Evolutionary conservation across 2,888 invertebrate species (phyloP), one percentile per base, ranked within the genome.

Genomic region (Tachystola acroxantha): DNA sequence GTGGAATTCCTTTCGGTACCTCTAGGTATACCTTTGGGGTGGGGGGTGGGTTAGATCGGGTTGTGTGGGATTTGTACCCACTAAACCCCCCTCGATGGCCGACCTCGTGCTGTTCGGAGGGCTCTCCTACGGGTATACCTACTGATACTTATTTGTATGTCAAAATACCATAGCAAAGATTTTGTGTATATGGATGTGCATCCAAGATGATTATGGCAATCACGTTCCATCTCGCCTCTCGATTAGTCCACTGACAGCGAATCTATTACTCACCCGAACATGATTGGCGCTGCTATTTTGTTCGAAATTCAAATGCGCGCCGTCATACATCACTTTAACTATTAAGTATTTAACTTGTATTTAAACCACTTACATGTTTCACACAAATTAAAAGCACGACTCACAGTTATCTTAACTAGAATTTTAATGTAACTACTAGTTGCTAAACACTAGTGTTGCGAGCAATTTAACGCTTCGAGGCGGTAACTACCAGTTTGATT

Each of bases 341-440:
- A 43, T 25, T 25, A 26, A 14, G 33, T 51, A 53, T 53, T 50
- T 51, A 53, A 57, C 39, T 31, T 26, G 45, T 46, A 49, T 58
- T 56, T 53, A 47, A 48, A 56, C 50, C 53, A 57, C 61, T 62
- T 63, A 64, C 57, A 60, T 58, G 62, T 53, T 57, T 45, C 50
- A 54, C 53, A 64, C 67, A 76, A 73, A 76, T 80, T 80, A 78
- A 70, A 78, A 65, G 66, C 69, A 70, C 66, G 65, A 64, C 60
- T 65, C 43, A 44, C 45, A 59, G 66, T 64, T 73, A 71, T 70
- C 71, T 73, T 70, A 60, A 64, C 67, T 67, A 69, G 67, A 65
- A 72, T 70, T 75, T 70, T 69, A 73, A 72, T 71, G 54, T 46
- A 57, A 53, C 52, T 49, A 50, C 48, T 39, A 51, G 55, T 62